Evolutionary conservation across 1,140 invertebrate species (phyloP).

Genomic region (Drosophila subobscura): DNA sequence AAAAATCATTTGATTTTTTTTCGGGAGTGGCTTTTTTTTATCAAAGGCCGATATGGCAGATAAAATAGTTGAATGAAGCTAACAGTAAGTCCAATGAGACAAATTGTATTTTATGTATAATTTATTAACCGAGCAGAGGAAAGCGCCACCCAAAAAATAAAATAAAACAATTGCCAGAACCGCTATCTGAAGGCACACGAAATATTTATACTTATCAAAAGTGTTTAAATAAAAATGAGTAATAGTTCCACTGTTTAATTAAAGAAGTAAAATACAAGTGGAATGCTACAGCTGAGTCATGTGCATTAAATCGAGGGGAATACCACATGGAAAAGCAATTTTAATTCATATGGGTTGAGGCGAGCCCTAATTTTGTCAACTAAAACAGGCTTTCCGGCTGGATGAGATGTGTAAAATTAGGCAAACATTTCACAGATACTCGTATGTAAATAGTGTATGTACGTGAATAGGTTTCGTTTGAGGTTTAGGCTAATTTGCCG

Average conservation of each 20-base stretch:
- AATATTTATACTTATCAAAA: slow-evolving; percentile 6
- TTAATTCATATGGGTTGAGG: too few species aligned
- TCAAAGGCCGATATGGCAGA: slow-evolving; percentile 69
- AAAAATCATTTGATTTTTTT: slow-evolving; percentile 29
- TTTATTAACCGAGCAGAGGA: slow-evolving; percentile 28
- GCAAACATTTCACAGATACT: too few species aligned
- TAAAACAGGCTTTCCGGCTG: too few species aligned
- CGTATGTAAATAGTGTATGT: too few species aligned
- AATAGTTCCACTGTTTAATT: slow-evolving; percentile 11
- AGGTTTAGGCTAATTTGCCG: slow-evolving; percentile 31
- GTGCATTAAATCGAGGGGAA: not conserved
- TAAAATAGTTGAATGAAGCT: slow-evolving; percentile 66
- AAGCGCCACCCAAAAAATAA: not conserved
- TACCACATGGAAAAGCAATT: too few species aligned
- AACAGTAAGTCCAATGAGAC: slow-evolving; percentile 62
- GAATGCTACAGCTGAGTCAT: slow-evolving; percentile 8
- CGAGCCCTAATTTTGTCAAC: too few species aligned
- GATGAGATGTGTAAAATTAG: not conserved
- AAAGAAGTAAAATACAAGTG: slow-evolving; percentile 1
- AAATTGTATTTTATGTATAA: slow-evolving; percentile 62
- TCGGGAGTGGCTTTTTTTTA: slow-evolving; percentile 34
- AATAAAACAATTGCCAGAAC: slow-evolving; percentile 15
- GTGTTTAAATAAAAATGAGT: not conserved
- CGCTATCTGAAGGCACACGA: not conserved
- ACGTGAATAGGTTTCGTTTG: slow-evolving; percentile 7